A percentile compares a stretch with the other conserved stretches of the same genome.
These are phyloP conservation scores for Phocoena sinus DNA, from an alignment of 2,113 vertebrate species.

Conservation along the genomic window DNA sequence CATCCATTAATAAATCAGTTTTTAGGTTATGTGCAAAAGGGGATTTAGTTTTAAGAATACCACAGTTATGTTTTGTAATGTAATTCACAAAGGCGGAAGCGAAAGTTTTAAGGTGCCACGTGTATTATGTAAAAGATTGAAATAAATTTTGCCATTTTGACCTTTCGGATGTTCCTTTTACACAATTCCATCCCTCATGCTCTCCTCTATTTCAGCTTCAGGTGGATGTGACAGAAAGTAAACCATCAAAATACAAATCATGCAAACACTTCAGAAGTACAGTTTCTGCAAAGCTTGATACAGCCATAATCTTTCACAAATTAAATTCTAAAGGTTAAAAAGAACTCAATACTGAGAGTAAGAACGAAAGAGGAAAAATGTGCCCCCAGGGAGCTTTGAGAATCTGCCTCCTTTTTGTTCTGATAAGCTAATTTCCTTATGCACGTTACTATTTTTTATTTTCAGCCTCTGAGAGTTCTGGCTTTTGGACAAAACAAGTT, in stretches of 20 bases:
- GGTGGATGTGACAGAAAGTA: background rate
- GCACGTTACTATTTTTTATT: background rate
- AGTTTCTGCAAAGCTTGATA: background rate
- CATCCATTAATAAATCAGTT: background rate
- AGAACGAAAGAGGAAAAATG: background rate
- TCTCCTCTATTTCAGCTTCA: background rate
- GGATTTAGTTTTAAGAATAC: background rate
- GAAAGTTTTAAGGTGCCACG: background rate
- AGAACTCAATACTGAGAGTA: background rate
- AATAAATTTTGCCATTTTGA: slow-evolving; percentile 36
- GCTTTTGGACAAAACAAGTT: background rate
- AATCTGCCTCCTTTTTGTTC: background rate
- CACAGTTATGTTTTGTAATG: background rate
- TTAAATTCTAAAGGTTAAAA: slow-evolving; percentile 61
- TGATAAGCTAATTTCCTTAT: slow-evolving; percentile 4
- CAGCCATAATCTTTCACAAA: background rate
- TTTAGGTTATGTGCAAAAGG: background rate
- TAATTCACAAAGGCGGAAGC: background rate
- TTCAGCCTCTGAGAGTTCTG: background rate
- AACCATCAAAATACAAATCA: slow-evolving; percentile 48
- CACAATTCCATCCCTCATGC: background rate
- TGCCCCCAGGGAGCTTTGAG: background rate
- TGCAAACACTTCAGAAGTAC: background rate
- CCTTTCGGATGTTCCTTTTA: background rate
- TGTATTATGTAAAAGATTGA: background rate